Conservation (phyloP, 2,113 vertebrate genomes). For the Chaetops frenatus region DNA sequence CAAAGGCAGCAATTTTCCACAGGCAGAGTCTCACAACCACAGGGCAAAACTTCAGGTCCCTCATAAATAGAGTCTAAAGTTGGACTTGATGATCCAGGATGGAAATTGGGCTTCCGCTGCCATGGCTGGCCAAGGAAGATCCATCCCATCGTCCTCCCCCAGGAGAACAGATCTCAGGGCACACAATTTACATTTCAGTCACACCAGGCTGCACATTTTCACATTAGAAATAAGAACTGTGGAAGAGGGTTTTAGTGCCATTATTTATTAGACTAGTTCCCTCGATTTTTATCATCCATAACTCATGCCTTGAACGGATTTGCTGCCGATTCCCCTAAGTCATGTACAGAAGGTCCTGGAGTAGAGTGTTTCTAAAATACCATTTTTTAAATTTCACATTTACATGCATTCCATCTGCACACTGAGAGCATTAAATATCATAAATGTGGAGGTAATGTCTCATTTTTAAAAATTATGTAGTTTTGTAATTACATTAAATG, state of each 20-base stretch:
- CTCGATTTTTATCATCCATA: slow-evolving; percentile 53
- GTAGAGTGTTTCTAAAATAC: slow-evolving; percentile 53
- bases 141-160: not conserved
- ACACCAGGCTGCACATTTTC: not conserved
- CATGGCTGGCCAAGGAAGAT: not conserved
- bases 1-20: accelerated
- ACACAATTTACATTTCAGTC: slow-evolving; percentile 14
- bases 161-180: not conserved
- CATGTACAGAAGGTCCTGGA: slow-evolving; percentile 48
- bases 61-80: not conserved
- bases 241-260: slow-evolving; percentile 27
- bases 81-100: not conserved
- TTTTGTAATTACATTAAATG: slow-evolving; percentile 55
- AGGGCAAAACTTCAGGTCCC: not conserved
- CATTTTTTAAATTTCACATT: slow-evolving; percentile 67
- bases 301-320: slow-evolving; percentile 48
- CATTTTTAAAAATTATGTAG: slow-evolving; percentile 62
- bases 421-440: slow-evolving; percentile 60
- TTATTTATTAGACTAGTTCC: slow-evolving; percentile 63
- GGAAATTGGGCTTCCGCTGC: not conserved
- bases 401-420: slow-evolving; percentile 61
- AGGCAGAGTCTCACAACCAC: not conserved
- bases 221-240: slow-evolving; percentile 39
- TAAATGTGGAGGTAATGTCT: slow-evolving; percentile 62
- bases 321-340: slow-evolving; percentile 53